Evolutionary conservation across 2,113 vertebrate species (phyloP), one percentile per base, ranked within the genome.

Genomic region (Nannobrachium achirus): DNA sequence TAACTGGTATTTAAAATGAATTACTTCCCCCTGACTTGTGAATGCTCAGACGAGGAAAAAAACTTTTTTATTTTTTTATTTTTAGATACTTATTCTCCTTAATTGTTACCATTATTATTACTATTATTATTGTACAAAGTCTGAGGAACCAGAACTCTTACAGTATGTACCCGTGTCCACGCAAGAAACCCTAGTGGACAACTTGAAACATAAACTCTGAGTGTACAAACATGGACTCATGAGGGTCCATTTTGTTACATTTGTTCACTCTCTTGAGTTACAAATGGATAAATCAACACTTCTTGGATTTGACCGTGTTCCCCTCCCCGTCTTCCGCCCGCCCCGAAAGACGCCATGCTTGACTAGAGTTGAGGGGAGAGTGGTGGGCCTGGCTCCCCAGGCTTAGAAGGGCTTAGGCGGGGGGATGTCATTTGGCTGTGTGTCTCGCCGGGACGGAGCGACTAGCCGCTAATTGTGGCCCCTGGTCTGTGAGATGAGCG

Each of bases 371-470:
- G 59, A 85, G 53, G 72, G 68, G 53, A 81, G 20, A 60, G 82
- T 65, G 62, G 70, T 63, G 77, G 77, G 69, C 61, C 67, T 1
- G 49, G 76, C 86, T 84, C 78, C 77, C 53, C 81, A 71, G 85
- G 90, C 91, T 93, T 92, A 90, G 88, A 88, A 79, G 79, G 81
- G 90, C 91, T 93, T 93, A 92, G 85, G 82, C 78, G 69, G 53
- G n/a, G 25, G 80, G 81, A 89, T 91, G 84, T 88, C 80, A 89
- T 90, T 82, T 87, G 81, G 72, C 65, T 75, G 82, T 79, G 82
- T 79, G 77, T 84, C 80, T 80, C 80, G 86, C 76, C 85, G 79
- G 82, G n/a, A 85, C 83, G 64, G 82, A 88, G 81, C 76, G 79
- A 79, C 80, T 89, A 84, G 88, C 85, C 76, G 81, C 82, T 93